Conservation (phyloP, 2,113 vertebrate genomes). For the Synchiropus splendidus region DNA sequence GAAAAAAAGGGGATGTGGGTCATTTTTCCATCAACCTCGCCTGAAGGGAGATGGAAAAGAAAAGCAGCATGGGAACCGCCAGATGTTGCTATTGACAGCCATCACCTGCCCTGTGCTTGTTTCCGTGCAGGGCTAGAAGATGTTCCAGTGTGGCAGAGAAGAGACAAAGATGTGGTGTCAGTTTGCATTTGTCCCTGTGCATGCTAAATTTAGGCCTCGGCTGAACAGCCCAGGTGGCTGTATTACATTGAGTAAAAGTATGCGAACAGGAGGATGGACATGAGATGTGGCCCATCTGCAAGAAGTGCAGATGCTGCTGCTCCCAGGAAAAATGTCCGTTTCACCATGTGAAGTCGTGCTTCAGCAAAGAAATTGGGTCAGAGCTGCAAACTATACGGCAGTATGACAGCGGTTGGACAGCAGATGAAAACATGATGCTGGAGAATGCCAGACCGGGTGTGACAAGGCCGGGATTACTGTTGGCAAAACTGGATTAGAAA, state of each 20-base stretch:
- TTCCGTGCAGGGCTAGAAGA: neutral
- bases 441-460: constrained; percentile 8
- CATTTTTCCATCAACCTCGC: neutral
- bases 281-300: no score
- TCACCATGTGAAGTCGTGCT: constrained; percentile 30
- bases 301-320: constrained; percentile 11
- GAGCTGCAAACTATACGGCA: constrained; percentile 36
- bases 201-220: constrained; percentile 38
- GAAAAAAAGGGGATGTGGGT: constrained; percentile 1
- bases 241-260: constrained; percentile 9
- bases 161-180: constrained; percentile 25
- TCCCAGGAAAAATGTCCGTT: constrained; percentile 5
- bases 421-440: constrained; percentile 28
- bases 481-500: no score
- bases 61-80: constrained; percentile 1
- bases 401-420: constrained; percentile 16
- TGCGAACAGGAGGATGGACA: neutral
- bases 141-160: constrained; percentile 15
- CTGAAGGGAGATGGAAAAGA: neutral
- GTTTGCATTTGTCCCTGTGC: constrained; percentile 21
- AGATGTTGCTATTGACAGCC: neutral
- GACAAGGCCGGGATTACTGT: no score
- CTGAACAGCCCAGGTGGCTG: constrained; percentile 48
- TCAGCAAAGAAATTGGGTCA: constrained; percentile 48
- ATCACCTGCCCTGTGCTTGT: neutral